Base-by-base conservation (phyloP, 2,888 invertebrate genomes). In the Alsophila aescularia region DNA sequence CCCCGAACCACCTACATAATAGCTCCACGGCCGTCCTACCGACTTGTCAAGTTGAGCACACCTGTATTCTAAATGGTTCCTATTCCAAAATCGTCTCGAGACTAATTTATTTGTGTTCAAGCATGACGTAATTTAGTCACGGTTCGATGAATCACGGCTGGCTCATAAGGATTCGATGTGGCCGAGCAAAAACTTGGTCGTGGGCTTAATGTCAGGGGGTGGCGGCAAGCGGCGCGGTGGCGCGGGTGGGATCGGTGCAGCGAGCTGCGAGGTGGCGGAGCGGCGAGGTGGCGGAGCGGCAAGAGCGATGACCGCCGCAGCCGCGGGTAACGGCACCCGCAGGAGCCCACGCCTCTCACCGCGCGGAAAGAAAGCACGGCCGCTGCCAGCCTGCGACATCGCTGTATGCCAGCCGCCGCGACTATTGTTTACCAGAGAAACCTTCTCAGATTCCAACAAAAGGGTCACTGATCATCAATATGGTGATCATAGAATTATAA, bases 231-330 rank as follows among this genome's bases (percentile, higher is more conserved):
- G 12, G 60, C 67, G 66, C 64, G 70, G 73, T 71, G 72, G 18
- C 8, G 24, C 8, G 1, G 24, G 24, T 24, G 5, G 7, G 1
- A 8, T 6, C 24, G 24, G 24, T 24, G 24, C 24, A 24, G 24
- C 24, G 29, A n/a, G n/a, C n/a, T n/a, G 42, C 24, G 37, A 79
- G 81, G 80, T 80, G 82, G 78, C 81, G 81, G 72, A 85, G 81
- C 24, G 29, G 42, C 24, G 37, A 79, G 81, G 80, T 80, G 82
- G 78, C 81, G 81, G 72, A 85, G 81, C 87, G 85, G 81, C 74
- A 81, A 83, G 90, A 81, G 83, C 89, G 79, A 75, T 88, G 90
- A 89, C 89, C 89, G 65, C 64, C 50, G 61, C 70, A 60, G 67
- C 60, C 62, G 55, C 56, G 65, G 62, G 62, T 85, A 86, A 86